A percentile compares a stretch with the other conserved stretches of the same genome.
Conservation (phyloP, 2,888 invertebrate species). For the Syritta pipiens region DNA sequence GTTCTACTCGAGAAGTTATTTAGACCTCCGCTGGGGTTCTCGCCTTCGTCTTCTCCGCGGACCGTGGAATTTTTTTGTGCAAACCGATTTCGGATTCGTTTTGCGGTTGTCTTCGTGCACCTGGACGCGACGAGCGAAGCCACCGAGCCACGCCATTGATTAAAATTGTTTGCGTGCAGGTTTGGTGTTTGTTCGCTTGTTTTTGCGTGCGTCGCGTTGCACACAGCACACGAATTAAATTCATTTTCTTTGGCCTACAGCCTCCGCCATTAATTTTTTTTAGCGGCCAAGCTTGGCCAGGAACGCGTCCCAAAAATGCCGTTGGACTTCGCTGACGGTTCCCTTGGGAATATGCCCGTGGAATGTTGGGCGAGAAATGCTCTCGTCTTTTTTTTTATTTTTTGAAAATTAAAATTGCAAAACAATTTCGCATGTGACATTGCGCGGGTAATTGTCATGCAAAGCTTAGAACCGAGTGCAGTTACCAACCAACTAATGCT, state of each 20-base stretch:
- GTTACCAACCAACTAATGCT: slow-evolving; percentile 8
- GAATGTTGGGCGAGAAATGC: slow-evolving; percentile 19
- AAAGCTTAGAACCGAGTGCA: slow-evolving; percentile 15
- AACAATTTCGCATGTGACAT: slow-evolving; percentile 16
- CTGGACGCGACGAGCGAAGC: slow-evolving; percentile 7
- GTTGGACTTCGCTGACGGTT: neutral
- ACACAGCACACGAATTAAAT: slow-evolving; percentile 12
- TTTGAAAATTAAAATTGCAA: slow-evolving; percentile 41
- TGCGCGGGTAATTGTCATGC: slow-evolving; percentile 34
- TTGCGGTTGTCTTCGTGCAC: slow-evolving; percentile 17
- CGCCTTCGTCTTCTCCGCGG: neutral
- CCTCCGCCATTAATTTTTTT: neutral
- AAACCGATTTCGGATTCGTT: slow-evolving; percentile 2
- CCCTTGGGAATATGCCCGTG: slow-evolving; percentile 34
- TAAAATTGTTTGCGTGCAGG: slow-evolving; percentile 21
- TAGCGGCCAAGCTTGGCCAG: neutral
- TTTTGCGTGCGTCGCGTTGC: too few relatives aligned
- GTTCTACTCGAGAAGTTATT: slow-evolving; percentile 9
- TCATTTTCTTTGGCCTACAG: slow-evolving; percentile 1
- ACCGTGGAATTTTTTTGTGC: neutral
- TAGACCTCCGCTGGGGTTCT: neutral
- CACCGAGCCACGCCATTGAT: slow-evolving; percentile 15
- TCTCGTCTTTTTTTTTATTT: neutral
- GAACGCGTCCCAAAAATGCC: neutral
- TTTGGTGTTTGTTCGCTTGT: slow-evolving; percentile 6